Base-by-base conservation (phyloP, 2,888 invertebrate species). In the Phalera bucephala region DNA sequence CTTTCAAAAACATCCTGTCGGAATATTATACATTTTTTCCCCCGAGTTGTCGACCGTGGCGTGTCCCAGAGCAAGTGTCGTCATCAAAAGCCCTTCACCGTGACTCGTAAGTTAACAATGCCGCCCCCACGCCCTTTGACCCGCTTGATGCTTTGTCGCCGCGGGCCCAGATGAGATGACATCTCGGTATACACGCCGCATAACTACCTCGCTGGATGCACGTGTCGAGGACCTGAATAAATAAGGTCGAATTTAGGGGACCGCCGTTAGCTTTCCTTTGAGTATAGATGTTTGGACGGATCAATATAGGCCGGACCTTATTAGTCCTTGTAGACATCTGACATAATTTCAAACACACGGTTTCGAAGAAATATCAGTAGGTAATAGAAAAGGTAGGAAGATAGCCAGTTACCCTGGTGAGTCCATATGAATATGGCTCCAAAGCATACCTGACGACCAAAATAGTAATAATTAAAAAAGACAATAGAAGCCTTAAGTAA, bases 21-120 rank as follows among this genome's bases (percentile, higher is more conserved):
- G 56, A 63, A 65, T 71, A 61, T 57, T 63, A 65, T 71, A 54
- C 59, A 52, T 53, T 56, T 65, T 65, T 62, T 64, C 58, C n/a
- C n/a, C n/a, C 58, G 42, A 40, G 43, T 52, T 37, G 35, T 36
- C 40, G 52, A 49, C 51, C 39, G 59, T 57, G 52, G 54, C 57
- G 51, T 54, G 57, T 52, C 56, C 62, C 48, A 53, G 51, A 60
- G 63, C 71, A 69, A 75, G 75, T 76, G 76, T 73, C 72, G 71
- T 80, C 84, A 82, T 81, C 77, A 81, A 80, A 80, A 78, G 79
- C 80, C 75, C 84, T 85, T 72, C 71, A 80, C 74, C 74, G 70
- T 71, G 80, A 78, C 76, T 80, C 80, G 79, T 72, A 74, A 77
- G 83, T 78, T 87, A 87, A 87, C 87, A 88, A 87, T 86, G 85